A percentile compares a stretch with the other conserved stretches of the same genome.
These are phyloP conservation scores for Diadegma fenestrale DNA, from an alignment of 2,888 invertebrate genomes.

Conservation along the genomic window DNA sequence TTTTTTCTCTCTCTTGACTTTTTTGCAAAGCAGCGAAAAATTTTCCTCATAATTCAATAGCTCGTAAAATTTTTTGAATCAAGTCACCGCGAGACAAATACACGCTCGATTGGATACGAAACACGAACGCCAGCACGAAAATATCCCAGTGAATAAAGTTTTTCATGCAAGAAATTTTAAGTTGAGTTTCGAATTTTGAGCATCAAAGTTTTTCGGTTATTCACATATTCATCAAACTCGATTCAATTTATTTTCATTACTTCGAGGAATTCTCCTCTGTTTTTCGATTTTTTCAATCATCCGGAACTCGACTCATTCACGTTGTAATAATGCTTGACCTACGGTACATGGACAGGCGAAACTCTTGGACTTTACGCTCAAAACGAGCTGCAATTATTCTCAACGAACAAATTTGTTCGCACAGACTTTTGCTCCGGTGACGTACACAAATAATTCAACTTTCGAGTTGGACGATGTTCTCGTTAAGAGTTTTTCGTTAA, in stretches of 20 bases:
- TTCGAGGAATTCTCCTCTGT: neutral
- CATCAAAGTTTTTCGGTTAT: neutral
- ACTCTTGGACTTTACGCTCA: constrained; percentile 8
- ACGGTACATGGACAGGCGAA: neutral
- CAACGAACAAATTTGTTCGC: constrained; percentile 60
- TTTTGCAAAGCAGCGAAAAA: constrained; percentile 36
- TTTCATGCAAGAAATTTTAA: neutral
- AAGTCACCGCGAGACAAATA: constrained; percentile 8
- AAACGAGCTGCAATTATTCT: constrained; percentile 55
- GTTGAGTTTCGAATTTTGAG: neutral
- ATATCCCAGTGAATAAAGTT: constrained; percentile 22
- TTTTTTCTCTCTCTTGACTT: constrained; percentile 36
- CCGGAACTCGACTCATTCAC: constrained; percentile 27
- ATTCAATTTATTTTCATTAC: neutral
- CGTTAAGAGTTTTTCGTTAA: neutral
- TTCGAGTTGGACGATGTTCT: constrained; percentile 12
- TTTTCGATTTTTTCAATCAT: constrained; percentile 31
- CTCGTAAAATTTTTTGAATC: constrained; percentile 36
- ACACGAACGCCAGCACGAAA: constrained; percentile 24
- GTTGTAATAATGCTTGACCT: constrained; percentile 17
- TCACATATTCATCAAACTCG: neutral
- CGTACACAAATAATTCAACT: constrained; percentile 59
- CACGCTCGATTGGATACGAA: constrained; percentile 28
- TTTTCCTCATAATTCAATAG: constrained; percentile 55
- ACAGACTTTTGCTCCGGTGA: constrained; percentile 52